Conservation (phyloP, 35 echinoderm and acorn worm genomes). For the Heliocidaris tuberculata region DNA sequence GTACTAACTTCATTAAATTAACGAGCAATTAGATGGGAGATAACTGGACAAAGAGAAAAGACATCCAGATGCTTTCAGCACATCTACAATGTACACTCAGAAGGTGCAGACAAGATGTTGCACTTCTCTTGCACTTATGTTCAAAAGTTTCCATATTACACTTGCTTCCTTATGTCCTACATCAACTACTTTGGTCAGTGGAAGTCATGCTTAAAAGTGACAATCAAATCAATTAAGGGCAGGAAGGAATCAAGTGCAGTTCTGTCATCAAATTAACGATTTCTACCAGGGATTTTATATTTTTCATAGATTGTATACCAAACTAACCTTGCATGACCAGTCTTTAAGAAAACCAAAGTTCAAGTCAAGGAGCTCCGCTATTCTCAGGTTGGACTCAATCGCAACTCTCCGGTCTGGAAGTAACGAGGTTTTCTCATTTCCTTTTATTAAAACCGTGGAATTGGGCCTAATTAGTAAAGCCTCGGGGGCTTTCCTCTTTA, state of each 20-base stretch:
- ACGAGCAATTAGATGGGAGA: neutral
- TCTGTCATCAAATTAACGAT: neutral
- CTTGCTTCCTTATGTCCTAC: neutral
- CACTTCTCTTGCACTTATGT: neutral
- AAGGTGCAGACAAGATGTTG: neutral
- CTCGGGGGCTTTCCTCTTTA: neutral
- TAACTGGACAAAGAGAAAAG: neutral
- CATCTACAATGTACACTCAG: no score
- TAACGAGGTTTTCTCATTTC: conserved; percentile 11
- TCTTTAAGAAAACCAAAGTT: neutral
- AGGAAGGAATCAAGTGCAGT: neutral
- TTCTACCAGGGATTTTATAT: neutral
- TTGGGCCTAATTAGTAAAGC: neutral
- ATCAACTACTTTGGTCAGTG: neutral
- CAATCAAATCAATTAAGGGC: neutral
- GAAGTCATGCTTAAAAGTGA: neutral
- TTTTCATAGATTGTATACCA: neutral
- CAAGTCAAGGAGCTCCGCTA: neutral
- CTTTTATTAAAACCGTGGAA: neutral
- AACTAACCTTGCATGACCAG: neutral
- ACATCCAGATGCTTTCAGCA: neutral
- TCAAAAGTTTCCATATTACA: neutral
- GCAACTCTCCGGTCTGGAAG: neutral
- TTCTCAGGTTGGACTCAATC: neutral
- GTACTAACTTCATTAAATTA: no score